These are phyloP conservation scores for Taenioides sp. DNA, from an alignment of 2,797 vertebrate genomes.

Conservation along the genomic window DNA sequence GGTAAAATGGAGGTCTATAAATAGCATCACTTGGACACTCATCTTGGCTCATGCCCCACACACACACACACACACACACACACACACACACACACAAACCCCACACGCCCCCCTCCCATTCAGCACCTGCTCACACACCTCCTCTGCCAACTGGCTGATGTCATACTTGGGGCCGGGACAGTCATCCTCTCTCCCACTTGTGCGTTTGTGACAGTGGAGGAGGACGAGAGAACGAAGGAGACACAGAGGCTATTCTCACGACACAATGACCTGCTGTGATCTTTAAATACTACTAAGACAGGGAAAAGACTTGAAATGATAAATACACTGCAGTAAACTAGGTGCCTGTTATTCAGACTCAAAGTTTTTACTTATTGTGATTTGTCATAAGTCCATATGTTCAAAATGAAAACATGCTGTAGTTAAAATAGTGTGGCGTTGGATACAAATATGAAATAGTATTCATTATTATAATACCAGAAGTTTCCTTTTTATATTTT, in stretches of 20 bases:
- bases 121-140: constrained; percentile 79
- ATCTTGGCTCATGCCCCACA: constrained; percentile 69
- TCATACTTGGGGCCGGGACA: constrained; percentile 72
- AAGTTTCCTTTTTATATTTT: neutral
- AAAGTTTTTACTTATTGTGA: neutral
- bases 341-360: neutral
- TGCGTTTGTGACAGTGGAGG: constrained; percentile 55
- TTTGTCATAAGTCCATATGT: too few relatives aligned
- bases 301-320: constrained; percentile 23
- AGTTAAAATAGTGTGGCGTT: neutral
- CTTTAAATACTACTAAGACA: constrained; percentile 15
- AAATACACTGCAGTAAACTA: neutral
- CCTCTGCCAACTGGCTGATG: constrained; percentile 80
- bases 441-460: neutral
- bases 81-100: constrained; percentile 38
- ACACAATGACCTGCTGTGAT: constrained; percentile 48
- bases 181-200: constrained; percentile 68
- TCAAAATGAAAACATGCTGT: too few relatives aligned
- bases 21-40: constrained; percentile 72
- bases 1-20: constrained; percentile 69
- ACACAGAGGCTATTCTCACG: constrained; percentile 38
- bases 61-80: constrained; percentile 41
- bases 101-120: constrained; percentile 63
- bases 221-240: constrained; percentile 24
- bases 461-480: neutral